Percentiles rank a stretch among this genome's conserved stretches.
These are phyloP conservation scores for Drosophila nannoptera DNA, from an alignment of 1,140 invertebrate genomes.

Conservation along the genomic window DNA sequence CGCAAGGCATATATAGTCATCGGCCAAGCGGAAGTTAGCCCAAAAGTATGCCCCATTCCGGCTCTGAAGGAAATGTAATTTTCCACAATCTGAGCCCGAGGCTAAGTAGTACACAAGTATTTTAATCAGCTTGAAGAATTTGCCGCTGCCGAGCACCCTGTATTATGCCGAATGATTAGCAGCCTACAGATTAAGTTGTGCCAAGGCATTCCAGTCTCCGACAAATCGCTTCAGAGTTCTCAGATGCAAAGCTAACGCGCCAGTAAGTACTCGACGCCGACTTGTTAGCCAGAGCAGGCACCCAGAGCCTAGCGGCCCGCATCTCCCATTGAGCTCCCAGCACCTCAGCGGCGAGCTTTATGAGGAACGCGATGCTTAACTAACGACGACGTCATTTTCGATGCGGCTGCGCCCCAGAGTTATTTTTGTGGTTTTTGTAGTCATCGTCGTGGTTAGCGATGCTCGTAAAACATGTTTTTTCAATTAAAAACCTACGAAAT, in stretches of 20 bases:
- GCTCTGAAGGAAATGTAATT: not conserved
- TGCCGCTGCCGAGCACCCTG: constrained; percentile 8
- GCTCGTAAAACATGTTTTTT: constrained; percentile 78
- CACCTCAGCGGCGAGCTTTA: constrained; percentile 22
- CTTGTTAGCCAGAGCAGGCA: constrained; percentile 24
- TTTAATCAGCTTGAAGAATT: constrained; percentile 10
- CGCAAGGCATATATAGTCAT: too few species aligned
- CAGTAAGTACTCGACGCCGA: constrained; percentile 29
- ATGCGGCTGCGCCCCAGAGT: constrained; percentile 57
- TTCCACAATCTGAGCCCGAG: not conserved
- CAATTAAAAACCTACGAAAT: constrained; percentile 77
- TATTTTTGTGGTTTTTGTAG: constrained; percentile 39
- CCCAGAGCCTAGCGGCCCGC: not conserved
- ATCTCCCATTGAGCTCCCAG: constrained; percentile 48
- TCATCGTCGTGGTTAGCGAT: constrained; percentile 69
- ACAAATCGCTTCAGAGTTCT: constrained; percentile 21
- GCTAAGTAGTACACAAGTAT: not conserved
- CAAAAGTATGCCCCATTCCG: constrained; percentile 1
- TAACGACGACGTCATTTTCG: constrained; percentile 69
- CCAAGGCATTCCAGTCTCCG: constrained; percentile 18
- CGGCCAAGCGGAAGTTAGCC: not conserved
- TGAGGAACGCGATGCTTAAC: constrained; percentile 65
- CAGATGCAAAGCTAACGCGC: constrained; percentile 30
- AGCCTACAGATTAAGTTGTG: constrained; percentile 33
- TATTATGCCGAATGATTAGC: constrained; percentile 29